Evolutionary conservation across 2,797 vertebrate genomes (phyloP).

Genomic region (Australoheros facetus): DNA sequence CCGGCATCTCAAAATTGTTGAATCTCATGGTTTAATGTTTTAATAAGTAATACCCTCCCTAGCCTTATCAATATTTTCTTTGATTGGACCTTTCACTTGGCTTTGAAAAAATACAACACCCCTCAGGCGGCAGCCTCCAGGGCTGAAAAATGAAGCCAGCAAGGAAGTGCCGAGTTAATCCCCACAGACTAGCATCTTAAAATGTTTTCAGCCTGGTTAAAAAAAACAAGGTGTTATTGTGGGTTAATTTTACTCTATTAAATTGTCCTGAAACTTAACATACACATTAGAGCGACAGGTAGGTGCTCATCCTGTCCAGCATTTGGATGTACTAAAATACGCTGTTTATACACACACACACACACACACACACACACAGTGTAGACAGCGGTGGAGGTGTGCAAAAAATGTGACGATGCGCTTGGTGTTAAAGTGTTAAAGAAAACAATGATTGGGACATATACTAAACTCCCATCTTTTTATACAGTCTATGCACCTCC

Average conservation of each 20-base stretch:
- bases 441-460: too few relatives aligned
- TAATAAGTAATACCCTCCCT: background rate
- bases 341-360: too few relatives aligned
- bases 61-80: constrained; percentile 14
- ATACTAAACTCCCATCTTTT: background rate
- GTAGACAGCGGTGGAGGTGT: too few relatives aligned
- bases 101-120: background rate
- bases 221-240: background rate
- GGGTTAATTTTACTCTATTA: background rate
- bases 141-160: background rate
- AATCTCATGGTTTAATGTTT: constrained; percentile 8
- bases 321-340: background rate
- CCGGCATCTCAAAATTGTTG: constrained; percentile 24
- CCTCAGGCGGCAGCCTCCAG: background rate
- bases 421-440: too few relatives aligned
- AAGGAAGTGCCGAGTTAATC: background rate
- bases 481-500: background rate
- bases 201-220: background rate
- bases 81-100: background rate
- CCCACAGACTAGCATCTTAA: background rate
- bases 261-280: background rate
- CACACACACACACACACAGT: too few relatives aligned
- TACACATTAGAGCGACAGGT: background rate
- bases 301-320: background rate
- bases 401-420: too few relatives aligned